These are phyloP conservation scores for Oxyruncus cristatus DNA, from an alignment of 2,113 vertebrate species.

Conservation along the genomic window DNA sequence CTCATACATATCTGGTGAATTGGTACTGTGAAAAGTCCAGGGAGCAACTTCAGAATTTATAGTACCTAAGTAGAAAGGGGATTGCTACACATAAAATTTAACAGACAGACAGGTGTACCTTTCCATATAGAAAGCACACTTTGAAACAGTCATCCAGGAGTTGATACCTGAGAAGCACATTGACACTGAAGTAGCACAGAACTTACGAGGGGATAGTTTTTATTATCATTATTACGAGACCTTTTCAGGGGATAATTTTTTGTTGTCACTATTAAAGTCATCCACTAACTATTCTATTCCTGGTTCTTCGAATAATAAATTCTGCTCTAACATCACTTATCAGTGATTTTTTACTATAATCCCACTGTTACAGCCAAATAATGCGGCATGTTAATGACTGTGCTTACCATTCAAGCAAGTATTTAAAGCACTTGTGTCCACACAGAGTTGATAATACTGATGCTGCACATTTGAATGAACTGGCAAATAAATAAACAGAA, in stretches of 20 bases:
- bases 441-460: not conserved
- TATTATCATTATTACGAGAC: accelerated
- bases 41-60: not conserved
- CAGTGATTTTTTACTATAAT: not conserved
- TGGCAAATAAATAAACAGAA: not conserved
- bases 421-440: not conserved
- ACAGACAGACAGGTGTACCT: not conserved
- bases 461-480: not conserved
- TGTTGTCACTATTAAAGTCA: not conserved
- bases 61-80: not conserved
- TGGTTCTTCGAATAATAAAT: not conserved
- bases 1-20: not conserved
- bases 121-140: not conserved
- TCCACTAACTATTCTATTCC: not conserved
- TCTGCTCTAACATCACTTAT: not conserved
- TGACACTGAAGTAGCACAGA: not conserved
- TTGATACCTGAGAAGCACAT: not conserved
- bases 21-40: not conserved
- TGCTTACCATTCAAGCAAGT: not conserved
- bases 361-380: not conserved
- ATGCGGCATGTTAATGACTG: not conserved
- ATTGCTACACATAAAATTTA: not conserved
- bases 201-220: not conserved
- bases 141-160: not conserved
- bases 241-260: not conserved